Conservation (phyloP, 2,888 invertebrate species). For the Allacma fusca region DNA sequence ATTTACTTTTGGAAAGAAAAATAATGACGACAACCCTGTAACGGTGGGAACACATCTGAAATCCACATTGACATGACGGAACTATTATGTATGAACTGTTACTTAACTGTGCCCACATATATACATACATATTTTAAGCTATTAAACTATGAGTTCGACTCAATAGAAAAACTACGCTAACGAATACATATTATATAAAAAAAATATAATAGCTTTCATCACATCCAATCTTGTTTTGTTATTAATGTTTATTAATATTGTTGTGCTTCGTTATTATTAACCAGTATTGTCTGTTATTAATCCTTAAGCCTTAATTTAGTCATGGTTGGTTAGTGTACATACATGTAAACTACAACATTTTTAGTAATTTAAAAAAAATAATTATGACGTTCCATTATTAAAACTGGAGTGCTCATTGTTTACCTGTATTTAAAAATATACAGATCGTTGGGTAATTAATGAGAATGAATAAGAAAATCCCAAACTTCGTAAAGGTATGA, state of each 20-base stretch:
- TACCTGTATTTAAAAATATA: conserved; percentile 4
- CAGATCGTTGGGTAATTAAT: not conserved
- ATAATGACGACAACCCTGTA: not conserved
- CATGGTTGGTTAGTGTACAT: conserved; percentile 24
- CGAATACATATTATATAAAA: conserved; percentile 23
- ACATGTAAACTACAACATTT: conserved; percentile 8
- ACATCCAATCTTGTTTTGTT: conserved; percentile 49
- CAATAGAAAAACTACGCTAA: conserved; percentile 13
- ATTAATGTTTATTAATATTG: conserved; percentile 53
- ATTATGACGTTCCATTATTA: not conserved
- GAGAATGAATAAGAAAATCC: not conserved
- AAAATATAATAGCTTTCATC: conserved; percentile 33
- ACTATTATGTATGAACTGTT: conserved; percentile 3
- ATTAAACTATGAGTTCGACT: not conserved
- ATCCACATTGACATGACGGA: not conserved
- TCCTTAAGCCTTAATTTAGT: conserved; percentile 18
- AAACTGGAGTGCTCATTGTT: conserved; percentile 13
- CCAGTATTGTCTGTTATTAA: conserved; percentile 46
- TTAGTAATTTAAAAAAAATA: conserved; percentile 1
- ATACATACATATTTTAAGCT: not conserved
- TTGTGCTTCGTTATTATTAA: conserved; percentile 49
- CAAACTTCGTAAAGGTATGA: not conserved
- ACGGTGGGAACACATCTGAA: not conserved
- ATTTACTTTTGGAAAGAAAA: not conserved
- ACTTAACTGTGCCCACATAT: not conserved